Base-by-base conservation (phyloP, 2,888 invertebrate genomes). In the Digitonthophagus gazella region DNA sequence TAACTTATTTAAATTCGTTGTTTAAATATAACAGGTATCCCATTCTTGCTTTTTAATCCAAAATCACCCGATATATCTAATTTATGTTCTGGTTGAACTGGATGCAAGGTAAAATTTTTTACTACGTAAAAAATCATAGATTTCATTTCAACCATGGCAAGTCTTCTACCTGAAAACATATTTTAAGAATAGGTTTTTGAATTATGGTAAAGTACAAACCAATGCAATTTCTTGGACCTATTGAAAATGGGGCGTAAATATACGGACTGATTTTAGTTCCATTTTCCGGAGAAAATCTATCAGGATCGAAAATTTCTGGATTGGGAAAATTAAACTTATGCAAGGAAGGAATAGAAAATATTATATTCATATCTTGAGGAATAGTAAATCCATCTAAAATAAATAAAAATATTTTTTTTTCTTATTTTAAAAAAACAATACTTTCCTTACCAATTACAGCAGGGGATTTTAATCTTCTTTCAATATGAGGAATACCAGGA, bases 21-120 rank as follows among this genome's bases (percentile, higher is more conserved):
- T 61, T 61, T 61, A 61, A 61, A 61, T 16, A 61, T 61, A 11
- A 61, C 61, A 5, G 61, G 61, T 16, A 19, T 61, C 18, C 61
- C 61, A 18, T 61, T 61, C 18, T 5, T n/a, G 1, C 61, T 19
- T 18, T 16, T 61, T 19, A 61, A 61, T 8, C 8, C 18, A n/a
- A 61, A 16, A 6, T 18, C 61, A 18, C 18, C 18, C 2, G 20
- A 6, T 19, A 61, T 3, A 6, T 61, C 61, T 1, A 61, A 20
- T 61, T 61, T 61, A 20, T 61, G 61, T 61, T 61, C 61, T 5
- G 61, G 61, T 18, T 19, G 19, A 14, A 57, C 57, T 16, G 16
- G 18, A 18, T 16, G 18, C 8, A 61, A 20, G 5, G 18, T 20
- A 19, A 61, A 61, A 14, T 61, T n/a, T 18, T 20, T 61, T 3